Base-by-base conservation (phyloP, 1,140 invertebrate species). In the Drosophila fuyamai region DNA sequence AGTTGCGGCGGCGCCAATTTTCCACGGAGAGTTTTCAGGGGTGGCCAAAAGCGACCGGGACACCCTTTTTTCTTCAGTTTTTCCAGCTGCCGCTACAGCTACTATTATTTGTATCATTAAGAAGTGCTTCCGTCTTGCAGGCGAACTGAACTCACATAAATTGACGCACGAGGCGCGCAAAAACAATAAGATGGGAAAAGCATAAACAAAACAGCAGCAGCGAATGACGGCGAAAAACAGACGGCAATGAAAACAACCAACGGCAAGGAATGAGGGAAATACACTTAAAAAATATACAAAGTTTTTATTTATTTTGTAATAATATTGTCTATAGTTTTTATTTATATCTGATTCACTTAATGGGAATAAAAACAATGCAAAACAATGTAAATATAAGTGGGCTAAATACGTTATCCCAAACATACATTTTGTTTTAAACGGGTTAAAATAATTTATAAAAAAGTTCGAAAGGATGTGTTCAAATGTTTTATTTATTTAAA, bases 151-250 rank as follows among this genome's bases (percentile, higher is more conserved):
- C 53, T 51, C 58, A 80, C 77, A 80, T 80, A 76, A 81, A 76
- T 76, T 81, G 65, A 81, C 78, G 78, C 78, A 76, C 72, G 77
- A 56, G 72, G 55, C 74, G 58, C 74, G 55, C 80, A 79, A 82
- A 79, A 78, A 74, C 65, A 83, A 79, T 79, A 79, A 79, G 80
- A 79, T 81, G 79, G 75, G 74, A 81, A 77, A 81, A 79, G 29
- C 53, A 50, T 72, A 72, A 72, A 72, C 66, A 73, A 73, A 72
- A 59, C 53, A 56, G 36, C 51, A 53, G 27, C 40, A 43, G 36
- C 35, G 54, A 54, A 51, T 79, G 58, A 35, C 53, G 43, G 47
- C 27, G 68, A 62, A 75, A 58, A 51, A 59, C 46, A 57, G 32
- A 50, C 60, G 43, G 9, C 29, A 36, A 60, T 9, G 56, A 56